Evolutionary conservation across 1,140 invertebrate genomes (phyloP), one percentile per base, ranked within the genome.

Genomic region (Drosophila chauvacae): DNA sequence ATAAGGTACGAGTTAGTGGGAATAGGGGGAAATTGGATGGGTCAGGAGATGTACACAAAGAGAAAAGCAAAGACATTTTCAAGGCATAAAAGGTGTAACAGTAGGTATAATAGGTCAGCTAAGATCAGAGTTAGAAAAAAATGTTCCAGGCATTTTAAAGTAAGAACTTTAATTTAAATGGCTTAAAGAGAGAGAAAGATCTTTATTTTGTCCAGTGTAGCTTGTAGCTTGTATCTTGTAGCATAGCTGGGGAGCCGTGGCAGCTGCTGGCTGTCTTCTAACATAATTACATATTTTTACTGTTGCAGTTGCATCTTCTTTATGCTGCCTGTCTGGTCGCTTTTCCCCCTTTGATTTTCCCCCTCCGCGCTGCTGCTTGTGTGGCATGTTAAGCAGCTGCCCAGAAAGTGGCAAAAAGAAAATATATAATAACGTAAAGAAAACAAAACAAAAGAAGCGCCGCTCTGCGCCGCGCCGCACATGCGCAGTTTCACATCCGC

Each of bases 321-420:
- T 77, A 37, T 39, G 59, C 60, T 47, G 39, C 62, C 69, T 51
- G 44, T 69, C 58, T 57, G 28, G 51, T 20, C 11, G 30, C 42
- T 35, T 33, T 23, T 50, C 44, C 39, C 35, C 41, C 44, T 45
- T 18, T 4, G 20, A 35, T 53, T 53, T 62, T 44, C 47, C 30
- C 71, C 44, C 39, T 53, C 18, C 55, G 41, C 33, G 4, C 61
- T 44, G 28, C 66, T 50, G 77, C 53, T 48, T 83, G 81, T 81
- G 81, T 82, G 66, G 83, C 80, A 86, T 87, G 83, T 83, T 87
- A 88, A 88, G 84, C 83, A 88, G 84, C 84, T 86, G 83, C 71
- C 61, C 79, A 76, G 61, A 75, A 81, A 85, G 69, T 82, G 78
- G 75, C 83, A 81, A 81, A 73, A 75, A 82, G 69, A 77, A 75